A percentile compares a stretch with the other conserved stretches of the same genome.
Evolutionary conservation across 2,888 invertebrate species (phyloP).

Genomic region (Salticus scenicus): DNA sequence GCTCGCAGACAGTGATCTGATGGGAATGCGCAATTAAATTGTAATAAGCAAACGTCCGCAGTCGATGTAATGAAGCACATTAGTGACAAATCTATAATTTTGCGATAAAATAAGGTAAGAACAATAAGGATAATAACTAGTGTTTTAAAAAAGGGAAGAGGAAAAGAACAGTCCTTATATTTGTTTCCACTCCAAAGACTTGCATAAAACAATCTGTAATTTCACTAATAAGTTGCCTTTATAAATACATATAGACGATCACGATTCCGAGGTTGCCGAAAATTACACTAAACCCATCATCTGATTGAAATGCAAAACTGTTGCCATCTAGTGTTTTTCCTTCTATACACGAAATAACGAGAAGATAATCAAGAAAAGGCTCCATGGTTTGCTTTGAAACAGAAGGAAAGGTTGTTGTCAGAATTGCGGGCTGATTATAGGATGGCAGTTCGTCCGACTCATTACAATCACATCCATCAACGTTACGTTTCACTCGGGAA

Average conservation of each 20-base stretch:
- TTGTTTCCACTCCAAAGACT: too few relatives aligned
- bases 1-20: neutral
- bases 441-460: conserved; percentile 38
- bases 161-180: too few relatives aligned
- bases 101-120: neutral
- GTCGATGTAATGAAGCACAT: neutral
- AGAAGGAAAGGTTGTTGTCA: conserved; percentile 55
- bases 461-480: conserved; percentile 66
- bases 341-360: conserved; percentile 18
- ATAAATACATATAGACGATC: too few relatives aligned
- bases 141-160: too few relatives aligned
- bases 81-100: neutral
- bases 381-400: conserved; percentile 57
- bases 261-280: neutral
- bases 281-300: conserved; percentile 20
- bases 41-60: neutral
- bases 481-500: conserved; percentile 49
- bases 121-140: too few relatives aligned
- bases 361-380: conserved; percentile 29
- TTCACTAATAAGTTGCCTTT: neutral
- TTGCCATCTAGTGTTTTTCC: conserved; percentile 30
- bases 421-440: conserved; percentile 54
- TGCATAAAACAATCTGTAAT: neutral
- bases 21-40: neutral
- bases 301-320: conserved; percentile 57